Base-by-base conservation (phyloP, 2,797 vertebrate genomes). In the Sebastes reedi region DNA sequence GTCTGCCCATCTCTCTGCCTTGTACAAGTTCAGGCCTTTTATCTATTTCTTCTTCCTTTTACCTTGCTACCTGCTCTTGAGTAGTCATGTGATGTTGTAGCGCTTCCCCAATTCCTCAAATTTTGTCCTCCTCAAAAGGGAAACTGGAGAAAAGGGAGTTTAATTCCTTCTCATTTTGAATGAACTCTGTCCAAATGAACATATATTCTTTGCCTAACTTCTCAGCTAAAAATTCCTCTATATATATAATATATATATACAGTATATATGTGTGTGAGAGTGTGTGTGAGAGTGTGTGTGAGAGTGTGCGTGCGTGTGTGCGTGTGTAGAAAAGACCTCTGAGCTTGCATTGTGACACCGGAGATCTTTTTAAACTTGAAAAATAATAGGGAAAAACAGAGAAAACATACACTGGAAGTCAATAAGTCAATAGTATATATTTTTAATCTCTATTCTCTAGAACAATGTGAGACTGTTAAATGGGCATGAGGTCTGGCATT, bases 341-440 rank as follows among this genome's bases (percentile, higher is more conserved):
- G 68, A 87, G 87, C 91, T 91, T 92, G 87, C 90, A 86, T 89
- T 79, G 84, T 91, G 87, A 86, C 79, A 87, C 83, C 73, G 87
- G 71, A 82, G 76, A 87, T 88, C 80, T 92, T 94, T 91, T 92
- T 85, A 91, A 92, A 93, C 93, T 94, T 95, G 92, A 91, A 94
- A 87, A 88, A 84, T 74, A 88, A 50, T 83, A 82, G 70, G 74
- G 74, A 70, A 46, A 80, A 86, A 80, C 46, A 74, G 55, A 85
- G 81, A 82, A 91, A 89, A 85, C 72, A 80, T 87, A 94, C 95
- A 96, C 95, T 96, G 95, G 95, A 95, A 93, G 89, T 93, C 87
- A 88, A 85, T 94, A 93, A 92, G 88, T 92, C 84, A 87, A 93
- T 95, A 94, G 89, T 94, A 93, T 95, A 95, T 94, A 94, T 95